Evolutionary conservation across 2,888 invertebrate species (phyloP).

Genomic region (Netelia virgata): DNA sequence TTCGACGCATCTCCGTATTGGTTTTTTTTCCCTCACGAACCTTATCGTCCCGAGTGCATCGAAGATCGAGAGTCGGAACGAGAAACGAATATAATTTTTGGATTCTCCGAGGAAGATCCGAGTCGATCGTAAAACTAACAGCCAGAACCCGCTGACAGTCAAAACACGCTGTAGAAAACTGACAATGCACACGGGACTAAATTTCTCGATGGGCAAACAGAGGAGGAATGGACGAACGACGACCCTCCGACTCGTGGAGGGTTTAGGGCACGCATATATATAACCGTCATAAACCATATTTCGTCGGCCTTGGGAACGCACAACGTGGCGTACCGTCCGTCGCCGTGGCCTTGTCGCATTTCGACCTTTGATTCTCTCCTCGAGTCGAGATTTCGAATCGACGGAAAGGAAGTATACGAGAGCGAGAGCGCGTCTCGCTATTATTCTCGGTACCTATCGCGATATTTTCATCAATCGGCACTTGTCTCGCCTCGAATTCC

Average conservation of each 20-base stretch:
- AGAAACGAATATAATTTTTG: conserved; percentile 15
- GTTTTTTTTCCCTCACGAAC: not conserved
- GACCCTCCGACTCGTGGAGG: conserved; percentile 59
- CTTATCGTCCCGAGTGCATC: not conserved
- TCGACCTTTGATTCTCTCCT: conserved; percentile 67
- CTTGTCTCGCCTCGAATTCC: no score
- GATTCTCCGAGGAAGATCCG: not conserved
- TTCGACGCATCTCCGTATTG: conserved; percentile 17
- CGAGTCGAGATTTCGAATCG: not conserved
- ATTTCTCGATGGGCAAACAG: conserved; percentile 32
- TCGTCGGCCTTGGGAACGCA: conserved; percentile 66
- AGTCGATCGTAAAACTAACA: conserved; percentile 79
- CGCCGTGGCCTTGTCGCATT: conserved; percentile 11
- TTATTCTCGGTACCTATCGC: not conserved
- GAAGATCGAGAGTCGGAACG: not conserved
- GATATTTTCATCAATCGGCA: not conserved
- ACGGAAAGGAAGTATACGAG: not conserved
- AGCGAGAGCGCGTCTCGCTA: not conserved
- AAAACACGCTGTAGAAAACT: conserved; percentile 79
- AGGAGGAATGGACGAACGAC: conserved; percentile 21
- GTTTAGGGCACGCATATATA: conserved; percentile 74
- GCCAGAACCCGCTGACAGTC: conserved; percentile 83
- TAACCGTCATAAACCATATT: conserved; percentile 78
- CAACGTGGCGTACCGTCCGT: not conserved
- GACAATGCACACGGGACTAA: conserved; percentile 66